Base-by-base conservation (phyloP, 2,113 vertebrate species). In the Podocnemis expansa region DNA sequence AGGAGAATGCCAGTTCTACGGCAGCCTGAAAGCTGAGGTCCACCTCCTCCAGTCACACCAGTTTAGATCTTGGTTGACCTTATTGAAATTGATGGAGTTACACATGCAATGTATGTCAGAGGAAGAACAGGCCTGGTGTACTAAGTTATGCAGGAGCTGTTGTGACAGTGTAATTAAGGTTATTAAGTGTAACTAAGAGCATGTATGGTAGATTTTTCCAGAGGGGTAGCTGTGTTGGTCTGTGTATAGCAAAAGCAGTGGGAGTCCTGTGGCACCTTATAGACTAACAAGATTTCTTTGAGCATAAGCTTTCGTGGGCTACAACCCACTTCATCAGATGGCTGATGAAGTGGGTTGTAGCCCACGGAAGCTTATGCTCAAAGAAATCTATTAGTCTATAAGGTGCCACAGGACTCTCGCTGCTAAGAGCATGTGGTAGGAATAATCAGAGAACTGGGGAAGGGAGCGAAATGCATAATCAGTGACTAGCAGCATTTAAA, bases 401-500 rank as follows among this genome's bases (percentile, higher is more conserved):
- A n/a, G n/a, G n/a, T n/a, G n/a, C n/a, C n/a, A n/a, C n/a, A n/a
- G n/a, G n/a, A n/a, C n/a, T n/a, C n/a, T n/a, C n/a, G n/a, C n/a
- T n/a, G n/a, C 12, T 54, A 43, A 58, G 29, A n/a, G 29, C 34
- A 3, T 51, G 0, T 3, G 17, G 13, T 0, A 10, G 22, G 16
- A 63, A 25, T 29, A 17, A 52, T 8, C 8, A 6, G 8, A 11
- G 2, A 85, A 43, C 6, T 10, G 83, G n/a, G 43, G 31, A 38
- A 49, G 41, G 24, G 38, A 4, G 81, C 6, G 4, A 84, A 73
- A 4, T 0, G 0, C 43, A 1, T 2, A 88, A 12, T 4, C 70
- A 60, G 19, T 2, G 0, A 2, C 10, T 11, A 0, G 9, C 6
- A 78, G 25, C 10, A 1, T 41, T 70, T 43, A 29, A 75, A n/a